These are phyloP conservation scores for Anthophora plumipes DNA, from an alignment of 2,888 invertebrate species.

Conservation along the genomic window DNA sequence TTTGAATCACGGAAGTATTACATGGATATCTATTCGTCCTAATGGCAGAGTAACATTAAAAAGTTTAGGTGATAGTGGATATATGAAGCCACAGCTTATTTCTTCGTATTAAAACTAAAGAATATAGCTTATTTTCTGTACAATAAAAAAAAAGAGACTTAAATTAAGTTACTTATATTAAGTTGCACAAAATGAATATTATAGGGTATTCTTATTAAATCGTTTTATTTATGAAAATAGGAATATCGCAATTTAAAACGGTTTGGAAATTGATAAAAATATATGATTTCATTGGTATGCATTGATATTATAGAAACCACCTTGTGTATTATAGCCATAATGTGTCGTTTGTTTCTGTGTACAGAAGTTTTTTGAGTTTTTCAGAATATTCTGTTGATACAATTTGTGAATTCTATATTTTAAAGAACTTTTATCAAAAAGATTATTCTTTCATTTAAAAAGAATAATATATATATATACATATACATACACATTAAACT, in stretches of 20 bases:
- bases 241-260: slow-evolving; percentile 5
- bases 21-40: slow-evolving; percentile 94
- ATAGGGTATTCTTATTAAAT: slow-evolving; percentile 15
- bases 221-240: slow-evolving; percentile 1
- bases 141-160: slow-evolving; percentile 15
- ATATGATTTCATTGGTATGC: slow-evolving; percentile 11
- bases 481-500: background rate
- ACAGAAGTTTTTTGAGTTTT: slow-evolving; percentile 12
- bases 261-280: slow-evolving; percentile 31
- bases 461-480: background rate
- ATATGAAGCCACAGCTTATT: slow-evolving; percentile 91
- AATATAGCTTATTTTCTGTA: slow-evolving; percentile 24
- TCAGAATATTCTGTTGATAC: slow-evolving; percentile 18
- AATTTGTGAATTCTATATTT: slow-evolving; percentile 28
- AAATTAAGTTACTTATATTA: slow-evolving; percentile 15
- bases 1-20: slow-evolving; percentile 96
- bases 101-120: slow-evolving; percentile 56
- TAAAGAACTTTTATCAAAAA: slow-evolving; percentile 16
- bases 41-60: slow-evolving; percentile 94
- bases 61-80: slow-evolving; percentile 94
- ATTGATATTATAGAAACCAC: background rate
- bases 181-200: slow-evolving; percentile 1
- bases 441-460: too few species aligned
- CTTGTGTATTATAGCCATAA: slow-evolving; percentile 13
- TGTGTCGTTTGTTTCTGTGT: background rate